Evolutionary conservation across 1,140 invertebrate genomes (phyloP).

Genomic region (Euwallacea fornicatus): DNA sequence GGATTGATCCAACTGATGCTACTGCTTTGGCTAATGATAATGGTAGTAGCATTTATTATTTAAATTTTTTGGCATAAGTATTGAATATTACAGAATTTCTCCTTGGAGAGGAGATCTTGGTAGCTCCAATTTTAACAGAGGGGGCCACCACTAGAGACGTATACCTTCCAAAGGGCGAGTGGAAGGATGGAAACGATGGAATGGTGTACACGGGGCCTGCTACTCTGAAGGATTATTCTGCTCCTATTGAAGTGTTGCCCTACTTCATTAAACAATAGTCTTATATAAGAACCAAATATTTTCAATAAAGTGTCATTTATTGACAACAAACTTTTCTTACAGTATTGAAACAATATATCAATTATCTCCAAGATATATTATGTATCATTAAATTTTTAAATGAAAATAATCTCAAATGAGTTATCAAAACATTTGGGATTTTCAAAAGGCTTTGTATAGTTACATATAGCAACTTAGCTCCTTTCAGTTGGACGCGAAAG

Average conservation of each 20-base stretch:
- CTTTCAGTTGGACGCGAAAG: too few species aligned
- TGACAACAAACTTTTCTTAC: too few species aligned
- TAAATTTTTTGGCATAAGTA: background rate
- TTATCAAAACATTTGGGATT: too few species aligned
- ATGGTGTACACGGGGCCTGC: slow-evolving; percentile 59
- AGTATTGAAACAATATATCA: too few species aligned
- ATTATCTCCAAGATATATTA: too few species aligned
- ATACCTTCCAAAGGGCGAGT: slow-evolving; percentile 73
- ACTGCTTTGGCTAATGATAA: slow-evolving; percentile 37
- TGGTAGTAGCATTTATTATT: slow-evolving; percentile 20
- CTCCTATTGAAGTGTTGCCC: slow-evolving; percentile 66
- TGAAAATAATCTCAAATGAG: too few species aligned
- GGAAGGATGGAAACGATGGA: slow-evolving; percentile 62
- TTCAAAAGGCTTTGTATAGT: too few species aligned
- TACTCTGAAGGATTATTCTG: slow-evolving; percentile 69
- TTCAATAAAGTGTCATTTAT: too few species aligned
- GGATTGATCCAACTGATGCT: slow-evolving; percentile 73
- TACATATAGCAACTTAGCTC: too few species aligned
- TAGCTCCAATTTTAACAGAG: slow-evolving; percentile 77
- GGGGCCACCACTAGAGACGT: slow-evolving; percentile 68
- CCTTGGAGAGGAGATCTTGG: slow-evolving; percentile 80
- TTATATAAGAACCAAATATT: too few species aligned
- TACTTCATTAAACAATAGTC: slow-evolving; percentile 57
- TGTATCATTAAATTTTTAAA: too few species aligned
- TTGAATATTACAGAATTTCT: slow-evolving; percentile 68